These are phyloP conservation scores for Arizona elegans DNA, from an alignment of 2,113 vertebrate genomes.

Conservation along the genomic window DNA sequence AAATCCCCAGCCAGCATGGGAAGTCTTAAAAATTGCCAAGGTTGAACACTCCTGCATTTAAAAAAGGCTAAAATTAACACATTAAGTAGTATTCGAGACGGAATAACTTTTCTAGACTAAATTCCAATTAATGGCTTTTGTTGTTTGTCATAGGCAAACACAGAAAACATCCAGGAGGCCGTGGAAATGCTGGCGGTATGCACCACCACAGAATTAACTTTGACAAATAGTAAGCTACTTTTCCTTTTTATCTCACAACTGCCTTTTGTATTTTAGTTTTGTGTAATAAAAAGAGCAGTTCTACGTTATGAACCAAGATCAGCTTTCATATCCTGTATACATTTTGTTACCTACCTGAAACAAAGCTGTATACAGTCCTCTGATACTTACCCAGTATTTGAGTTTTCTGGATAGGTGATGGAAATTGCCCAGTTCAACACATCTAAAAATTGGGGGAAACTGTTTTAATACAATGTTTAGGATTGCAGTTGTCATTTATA, in stretches of 20 bases:
- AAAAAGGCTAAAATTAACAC: background rate
- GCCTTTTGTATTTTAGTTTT: background rate
- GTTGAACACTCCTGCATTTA: background rate
- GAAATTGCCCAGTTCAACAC: background rate
- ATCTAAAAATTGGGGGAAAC: background rate
- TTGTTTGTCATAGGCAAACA: slow-evolving; percentile 78
- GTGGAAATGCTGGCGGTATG: slow-evolving; percentile 91
- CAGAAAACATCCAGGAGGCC: slow-evolving; percentile 90
- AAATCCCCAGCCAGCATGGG: background rate
- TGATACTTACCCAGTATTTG: background rate
- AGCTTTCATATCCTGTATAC: background rate
- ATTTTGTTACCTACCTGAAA: background rate
- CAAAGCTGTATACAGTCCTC: background rate
- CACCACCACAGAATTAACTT: slow-evolving; percentile 96
- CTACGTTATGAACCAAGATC: background rate
- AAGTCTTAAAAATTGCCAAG: background rate
- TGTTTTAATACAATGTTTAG: background rate
- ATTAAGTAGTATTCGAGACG: too few species aligned
- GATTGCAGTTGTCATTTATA: background rate
- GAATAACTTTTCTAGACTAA: background rate
- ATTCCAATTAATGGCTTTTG: background rate
- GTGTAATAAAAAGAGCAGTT: background rate
- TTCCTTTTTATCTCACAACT: rapidly evolving
- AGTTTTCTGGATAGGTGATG: background rate
- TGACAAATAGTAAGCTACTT: slow-evolving; percentile 87